phyloP scores from a whole-genome alignment of 2,797 vertebrate species.

The Megalops cyprinoides region DNA sequence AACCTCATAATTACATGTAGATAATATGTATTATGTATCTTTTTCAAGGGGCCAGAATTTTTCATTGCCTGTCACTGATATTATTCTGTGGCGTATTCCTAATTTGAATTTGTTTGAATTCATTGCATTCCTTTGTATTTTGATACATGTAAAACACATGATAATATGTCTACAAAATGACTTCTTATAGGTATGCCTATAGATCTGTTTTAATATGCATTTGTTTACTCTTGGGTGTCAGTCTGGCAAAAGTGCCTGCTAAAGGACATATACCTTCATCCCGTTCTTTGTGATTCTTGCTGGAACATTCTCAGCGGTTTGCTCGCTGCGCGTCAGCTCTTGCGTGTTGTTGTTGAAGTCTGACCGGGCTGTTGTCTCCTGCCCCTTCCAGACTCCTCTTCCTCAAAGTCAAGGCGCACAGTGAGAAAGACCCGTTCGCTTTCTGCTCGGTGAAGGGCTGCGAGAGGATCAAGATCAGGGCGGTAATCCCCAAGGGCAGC shows the following conservation, averaged over 20 bases:
- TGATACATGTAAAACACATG: too few species aligned
- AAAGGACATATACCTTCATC: too few species aligned
- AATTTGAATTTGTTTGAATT: slow-evolving; percentile 1
- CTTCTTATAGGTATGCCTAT: too few species aligned
- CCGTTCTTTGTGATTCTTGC: too few species aligned
- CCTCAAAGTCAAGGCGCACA: slow-evolving; percentile 86
- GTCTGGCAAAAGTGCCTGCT: too few species aligned
- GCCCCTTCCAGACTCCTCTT: slow-evolving; percentile 81
- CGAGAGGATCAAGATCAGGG: slow-evolving; percentile 89
- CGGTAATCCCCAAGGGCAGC: slow-evolving; percentile 78
- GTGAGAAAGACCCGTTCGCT: slow-evolving; percentile 83
- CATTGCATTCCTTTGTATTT: not conserved
- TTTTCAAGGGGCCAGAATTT: not conserved
- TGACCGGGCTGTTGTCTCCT: too few species aligned
- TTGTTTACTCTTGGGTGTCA: too few species aligned
- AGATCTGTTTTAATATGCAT: too few species aligned
- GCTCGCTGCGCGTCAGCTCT: too few species aligned
- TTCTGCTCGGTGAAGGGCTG: slow-evolving; percentile 94
- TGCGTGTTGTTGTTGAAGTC: too few species aligned
- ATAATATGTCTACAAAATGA: too few species aligned
- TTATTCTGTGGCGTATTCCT: not conserved
- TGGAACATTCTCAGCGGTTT: too few species aligned
- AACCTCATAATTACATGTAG: not conserved
- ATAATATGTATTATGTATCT: not conserved
- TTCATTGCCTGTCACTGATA: not conserved